Base-by-base conservation (phyloP, 2,888 invertebrate species). In the Tipula confusa region DNA sequence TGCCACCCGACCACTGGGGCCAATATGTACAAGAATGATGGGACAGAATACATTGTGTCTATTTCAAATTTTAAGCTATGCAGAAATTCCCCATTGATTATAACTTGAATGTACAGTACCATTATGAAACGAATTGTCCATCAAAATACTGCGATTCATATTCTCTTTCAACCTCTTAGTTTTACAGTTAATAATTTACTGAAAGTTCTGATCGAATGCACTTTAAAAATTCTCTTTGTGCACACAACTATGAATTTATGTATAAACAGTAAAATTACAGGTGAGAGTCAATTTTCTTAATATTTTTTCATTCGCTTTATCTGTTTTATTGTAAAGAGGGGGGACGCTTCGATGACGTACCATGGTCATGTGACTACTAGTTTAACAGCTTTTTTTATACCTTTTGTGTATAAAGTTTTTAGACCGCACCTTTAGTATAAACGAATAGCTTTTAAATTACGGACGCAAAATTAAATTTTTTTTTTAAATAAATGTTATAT, bases 341-440 rank as follows among this genome's bases (percentile, higher is more conserved):
- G 38, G 64, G 64, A 64, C 64, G 64, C 13, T 43, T 9, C 24
- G 24, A 64, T 64, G 64, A 64, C 64, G 64, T 64, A 64, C 64
- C 64, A n/a, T 24, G 29, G 80, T 80, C 80, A 80, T 31, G 31
- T 80, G 80, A 80, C 80, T 29, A 80, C 80, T 31, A n/a, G 80
- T 80, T 80, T 29, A 80, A 80, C 80, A 80, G 80, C 80, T 80
- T 80, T 80, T 24, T 31, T 64, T 64, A 64, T 64, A 64, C 64
- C 64, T 64, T 64, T 64, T 64, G 64, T 64, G 9, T 64, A 24
- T 9, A 24, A 64, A 80, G 31, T 80, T 31, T n/a, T 29, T 31
- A 31, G 80, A 80, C 80, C 80, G 80, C 80, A 80, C 80, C 80
- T 80, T 80, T 80, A 29, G 31, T 80, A 24, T 64, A 64, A 64